Evolutionary conservation across 2,113 vertebrate species (phyloP).

Genomic region (Cyphomyrus discorhynchus): DNA sequence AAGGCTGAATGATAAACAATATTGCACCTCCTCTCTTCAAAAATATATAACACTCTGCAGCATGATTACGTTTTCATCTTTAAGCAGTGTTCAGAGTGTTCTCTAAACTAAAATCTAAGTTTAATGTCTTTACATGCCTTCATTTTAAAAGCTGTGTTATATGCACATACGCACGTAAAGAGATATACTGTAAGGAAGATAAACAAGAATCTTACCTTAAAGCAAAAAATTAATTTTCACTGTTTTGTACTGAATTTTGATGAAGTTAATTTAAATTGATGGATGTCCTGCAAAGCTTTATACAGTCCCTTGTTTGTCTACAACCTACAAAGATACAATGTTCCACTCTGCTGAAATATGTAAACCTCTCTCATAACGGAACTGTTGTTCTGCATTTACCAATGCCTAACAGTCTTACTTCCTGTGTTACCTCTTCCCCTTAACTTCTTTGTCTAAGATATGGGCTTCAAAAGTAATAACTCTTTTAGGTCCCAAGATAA

Average conservation of each 20-base stretch:
- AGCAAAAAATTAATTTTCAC: neutral
- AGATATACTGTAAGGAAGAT: neutral
- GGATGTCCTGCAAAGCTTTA: neutral
- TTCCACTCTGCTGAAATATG: neutral
- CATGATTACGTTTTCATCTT: neutral
- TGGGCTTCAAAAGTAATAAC: neutral
- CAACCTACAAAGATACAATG: neutral
- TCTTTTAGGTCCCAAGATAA: neutral
- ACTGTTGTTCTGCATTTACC: constrained; percentile 25
- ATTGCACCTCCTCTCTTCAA: neutral
- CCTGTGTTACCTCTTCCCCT: neutral
- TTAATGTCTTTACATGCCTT: neutral
- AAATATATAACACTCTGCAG: neutral
- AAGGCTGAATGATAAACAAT: neutral
- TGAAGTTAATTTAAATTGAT: too few relatives aligned
- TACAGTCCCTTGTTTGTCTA: neutral
- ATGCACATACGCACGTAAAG: neutral
- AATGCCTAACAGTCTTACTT: constrained; percentile 1
- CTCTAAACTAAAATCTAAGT: neutral
- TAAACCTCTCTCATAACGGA: neutral
- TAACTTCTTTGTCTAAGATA: neutral
- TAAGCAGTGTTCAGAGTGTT: neutral
- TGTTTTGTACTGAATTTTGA: neutral
- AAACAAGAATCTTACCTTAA: neutral
- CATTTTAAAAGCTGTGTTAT: neutral